Percentiles rank a stretch among this genome's conserved stretches.
Evolutionary conservation across 2,797 vertebrate genomes (phyloP).

Genomic region (Thalassophryne amazonica): DNA sequence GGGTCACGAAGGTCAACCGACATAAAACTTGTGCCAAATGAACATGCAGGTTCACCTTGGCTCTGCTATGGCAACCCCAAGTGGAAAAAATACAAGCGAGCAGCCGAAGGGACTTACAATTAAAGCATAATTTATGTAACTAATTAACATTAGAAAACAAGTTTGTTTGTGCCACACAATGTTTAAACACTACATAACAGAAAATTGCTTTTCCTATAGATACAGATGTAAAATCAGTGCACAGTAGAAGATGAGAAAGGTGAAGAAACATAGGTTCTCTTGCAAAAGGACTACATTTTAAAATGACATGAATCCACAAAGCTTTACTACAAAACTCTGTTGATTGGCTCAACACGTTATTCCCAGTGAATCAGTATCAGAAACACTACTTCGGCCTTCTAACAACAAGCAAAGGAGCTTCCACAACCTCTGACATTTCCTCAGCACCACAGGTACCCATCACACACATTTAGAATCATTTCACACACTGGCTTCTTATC

Average conservation of each 20-base stretch:
- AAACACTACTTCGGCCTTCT: constrained; percentile 45
- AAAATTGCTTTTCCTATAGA: not conserved
- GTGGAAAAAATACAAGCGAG: too few species aligned
- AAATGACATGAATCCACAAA: not conserved
- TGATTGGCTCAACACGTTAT: constrained; percentile 37
- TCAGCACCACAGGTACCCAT: constrained; percentile 29
- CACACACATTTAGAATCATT: constrained; percentile 46
- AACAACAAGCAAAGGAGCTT: constrained; percentile 38
- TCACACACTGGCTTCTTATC: constrained; percentile 52
- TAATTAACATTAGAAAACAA: too few species aligned
- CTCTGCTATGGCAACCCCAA: too few species aligned
- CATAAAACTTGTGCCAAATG: too few species aligned
- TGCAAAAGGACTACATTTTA: not conserved
- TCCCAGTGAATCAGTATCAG: constrained; percentile 44
- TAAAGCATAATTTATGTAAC: too few species aligned
- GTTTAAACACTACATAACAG: not conserved
- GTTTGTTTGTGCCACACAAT: too few species aligned
- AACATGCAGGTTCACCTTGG: too few species aligned
- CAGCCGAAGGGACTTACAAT: too few species aligned
- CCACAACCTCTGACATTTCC: constrained; percentile 51
- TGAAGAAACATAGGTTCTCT: too few species aligned
- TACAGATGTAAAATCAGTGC: not conserved
- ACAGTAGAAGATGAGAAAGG: not conserved
- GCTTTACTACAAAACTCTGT: constrained; percentile 28
- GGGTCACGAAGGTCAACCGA: too few species aligned